These are phyloP conservation scores for Chloropsis cyanopogon DNA, from an alignment of 2,113 vertebrate species.

Conservation along the genomic window DNA sequence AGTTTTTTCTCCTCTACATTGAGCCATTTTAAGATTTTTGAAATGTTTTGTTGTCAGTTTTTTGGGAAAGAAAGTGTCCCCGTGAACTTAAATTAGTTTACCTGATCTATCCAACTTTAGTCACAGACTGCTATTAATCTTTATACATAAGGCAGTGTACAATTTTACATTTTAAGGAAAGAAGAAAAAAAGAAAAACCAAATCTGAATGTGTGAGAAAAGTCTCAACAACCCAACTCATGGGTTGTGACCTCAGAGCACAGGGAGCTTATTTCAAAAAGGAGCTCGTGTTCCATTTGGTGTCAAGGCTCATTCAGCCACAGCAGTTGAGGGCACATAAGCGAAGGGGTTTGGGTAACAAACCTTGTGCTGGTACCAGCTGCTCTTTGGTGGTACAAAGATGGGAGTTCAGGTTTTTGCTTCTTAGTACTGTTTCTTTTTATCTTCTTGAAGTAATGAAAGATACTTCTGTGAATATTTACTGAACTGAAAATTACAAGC, in stretches of 20 bases:
- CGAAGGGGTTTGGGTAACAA: neutral
- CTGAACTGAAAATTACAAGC: neutral
- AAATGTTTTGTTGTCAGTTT: neutral
- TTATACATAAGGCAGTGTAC: neutral
- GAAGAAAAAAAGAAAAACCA: neutral
- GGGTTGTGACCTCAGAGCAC: neutral
- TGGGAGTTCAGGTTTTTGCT: neutral
- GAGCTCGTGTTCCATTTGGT: neutral
- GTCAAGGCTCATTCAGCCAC: neutral
- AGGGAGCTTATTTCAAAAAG: neutral
- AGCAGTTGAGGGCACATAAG: neutral
- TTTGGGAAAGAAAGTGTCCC: neutral
- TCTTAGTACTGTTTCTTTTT: neutral
- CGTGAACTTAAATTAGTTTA: neutral
- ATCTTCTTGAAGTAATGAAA: neutral
- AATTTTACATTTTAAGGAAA: neutral
- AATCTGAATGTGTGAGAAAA: neutral
- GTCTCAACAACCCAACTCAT: rapidly evolving
- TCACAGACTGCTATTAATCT: neutral
- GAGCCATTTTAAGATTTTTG: neutral
- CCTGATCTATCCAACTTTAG: neutral
- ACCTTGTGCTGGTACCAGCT: neutral
- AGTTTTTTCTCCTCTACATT: neutral
- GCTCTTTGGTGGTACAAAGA: neutral
- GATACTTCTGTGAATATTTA: neutral